phyloP scores from a whole-genome alignment of 2,797 vertebrate species.

The Pyrocephalus nanus region DNA sequence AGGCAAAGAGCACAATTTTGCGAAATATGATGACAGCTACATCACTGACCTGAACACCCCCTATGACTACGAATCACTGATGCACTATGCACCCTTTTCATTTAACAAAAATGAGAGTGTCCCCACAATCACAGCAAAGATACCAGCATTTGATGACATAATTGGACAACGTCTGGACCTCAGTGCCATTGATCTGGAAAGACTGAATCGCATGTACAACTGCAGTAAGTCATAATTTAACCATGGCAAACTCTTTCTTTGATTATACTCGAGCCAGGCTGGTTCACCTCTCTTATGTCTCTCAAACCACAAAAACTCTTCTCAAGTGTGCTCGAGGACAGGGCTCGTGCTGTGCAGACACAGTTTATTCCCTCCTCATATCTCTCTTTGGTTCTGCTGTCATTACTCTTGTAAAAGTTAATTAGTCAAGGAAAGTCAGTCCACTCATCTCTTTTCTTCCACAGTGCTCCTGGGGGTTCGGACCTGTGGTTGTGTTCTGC shows the following conservation, averaged over 20 bases:
- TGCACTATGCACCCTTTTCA: conserved; percentile 88
- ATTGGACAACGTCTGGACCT: conserved; percentile 92
- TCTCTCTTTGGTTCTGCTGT: not conserved
- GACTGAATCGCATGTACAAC: conserved; percentile 92
- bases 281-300: not conserved
- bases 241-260: not conserved
- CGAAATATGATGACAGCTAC: conserved; percentile 80
- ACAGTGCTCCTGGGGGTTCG: not conserved
- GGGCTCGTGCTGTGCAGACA: not conserved
- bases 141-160: conserved; percentile 83
- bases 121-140: conserved; percentile 90
- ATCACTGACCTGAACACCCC: conserved; percentile 91
- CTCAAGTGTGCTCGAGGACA: not conserved
- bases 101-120: conserved; percentile 85
- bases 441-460: not conserved
- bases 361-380: not conserved
- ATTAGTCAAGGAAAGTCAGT: not conserved
- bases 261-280: not conserved
- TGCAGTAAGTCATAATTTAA: conserved; percentile 82
- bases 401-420: not conserved
- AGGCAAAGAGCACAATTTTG: conserved; percentile 87
- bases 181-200: conserved; percentile 83
- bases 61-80: conserved; percentile 92
- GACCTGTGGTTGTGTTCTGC: not conserved
- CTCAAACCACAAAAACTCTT: not conserved